Conservation (phyloP, 2,797 vertebrate species). For the Eurystomus glaucurus region DNA sequence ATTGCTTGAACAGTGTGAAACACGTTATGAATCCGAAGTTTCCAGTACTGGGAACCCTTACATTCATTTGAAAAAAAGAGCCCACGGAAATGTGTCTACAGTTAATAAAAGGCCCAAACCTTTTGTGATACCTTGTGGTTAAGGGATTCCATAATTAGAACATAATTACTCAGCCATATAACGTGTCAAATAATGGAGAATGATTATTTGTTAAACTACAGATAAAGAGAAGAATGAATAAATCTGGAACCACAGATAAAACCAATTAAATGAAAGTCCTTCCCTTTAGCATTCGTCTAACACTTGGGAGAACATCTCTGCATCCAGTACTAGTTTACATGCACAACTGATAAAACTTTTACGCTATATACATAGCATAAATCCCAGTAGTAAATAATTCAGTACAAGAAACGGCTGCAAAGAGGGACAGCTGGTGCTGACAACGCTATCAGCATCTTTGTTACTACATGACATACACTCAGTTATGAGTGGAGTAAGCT, state of each 20-base stretch:
- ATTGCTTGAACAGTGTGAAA: not conserved
- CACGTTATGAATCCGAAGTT: not conserved
- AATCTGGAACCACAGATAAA: constrained; percentile 64
- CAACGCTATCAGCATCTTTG: constrained; percentile 33
- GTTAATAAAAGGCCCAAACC: constrained; percentile 17
- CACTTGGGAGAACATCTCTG: constrained; percentile 32
- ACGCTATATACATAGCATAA: constrained; percentile 35
- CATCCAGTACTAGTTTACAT: constrained; percentile 28
- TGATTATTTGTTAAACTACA: constrained; percentile 58
- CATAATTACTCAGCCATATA: constrained; percentile 61
- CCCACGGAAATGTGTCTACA: not conserved
- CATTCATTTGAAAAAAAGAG: not conserved
- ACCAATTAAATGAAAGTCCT: constrained; percentile 51
- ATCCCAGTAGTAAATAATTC: constrained; percentile 71
- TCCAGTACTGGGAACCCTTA: not conserved
- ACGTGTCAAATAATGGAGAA: constrained; percentile 58
- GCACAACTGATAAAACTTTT: constrained; percentile 53
- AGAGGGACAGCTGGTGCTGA: constrained; percentile 66
- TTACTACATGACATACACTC: constrained; percentile 30
- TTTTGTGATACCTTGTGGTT: constrained; percentile 25
- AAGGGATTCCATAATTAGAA: constrained; percentile 61
- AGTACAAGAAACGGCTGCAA: constrained; percentile 34
- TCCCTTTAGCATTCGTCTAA: constrained; percentile 32
- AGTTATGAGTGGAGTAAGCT: not conserved
- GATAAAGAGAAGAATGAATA: constrained; percentile 56